Evolutionary conservation across 2,888 invertebrate species (phyloP).

Genomic region (Seira ritae): DNA sequence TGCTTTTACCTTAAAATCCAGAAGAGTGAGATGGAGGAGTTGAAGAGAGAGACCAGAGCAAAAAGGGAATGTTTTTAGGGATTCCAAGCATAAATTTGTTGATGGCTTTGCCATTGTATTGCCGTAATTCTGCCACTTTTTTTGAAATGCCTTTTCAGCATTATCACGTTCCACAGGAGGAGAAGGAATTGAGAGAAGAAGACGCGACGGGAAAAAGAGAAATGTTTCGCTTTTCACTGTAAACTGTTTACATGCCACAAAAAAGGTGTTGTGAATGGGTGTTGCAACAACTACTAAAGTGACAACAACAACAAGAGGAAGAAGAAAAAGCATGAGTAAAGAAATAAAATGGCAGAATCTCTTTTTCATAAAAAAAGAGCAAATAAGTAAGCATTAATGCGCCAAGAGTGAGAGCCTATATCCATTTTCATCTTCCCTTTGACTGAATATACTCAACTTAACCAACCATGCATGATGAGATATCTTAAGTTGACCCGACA

Average conservation of each 20-base stretch:
- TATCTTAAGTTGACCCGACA: slow-evolving; percentile 61
- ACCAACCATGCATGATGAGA: slow-evolving; percentile 59
- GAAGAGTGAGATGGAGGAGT: too few relatives aligned
- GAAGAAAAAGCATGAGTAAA: slow-evolving; percentile 45
- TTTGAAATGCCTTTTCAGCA: too few relatives aligned
- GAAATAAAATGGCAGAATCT: slow-evolving; percentile 35
- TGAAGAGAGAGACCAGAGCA: too few relatives aligned
- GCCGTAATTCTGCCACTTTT: slow-evolving; percentile 51
- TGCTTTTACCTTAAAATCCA: too few relatives aligned
- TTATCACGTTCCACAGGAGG: slow-evolving; percentile 30
- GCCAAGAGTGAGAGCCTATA: too few relatives aligned
- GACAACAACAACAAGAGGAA: slow-evolving; percentile 55
- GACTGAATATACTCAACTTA: too few relatives aligned
- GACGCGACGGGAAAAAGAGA: slow-evolving; percentile 32
- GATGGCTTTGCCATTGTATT: slow-evolving; percentile 41
- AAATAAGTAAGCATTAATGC: slow-evolving; percentile 47
- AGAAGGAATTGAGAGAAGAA: slow-evolving; percentile 12
- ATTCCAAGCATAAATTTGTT: slow-evolving; percentile 57
- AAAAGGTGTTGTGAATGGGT: slow-evolving; percentile 63
- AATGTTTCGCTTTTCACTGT: slow-evolving; percentile 57
- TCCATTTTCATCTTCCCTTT: too few relatives aligned
- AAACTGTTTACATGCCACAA: slow-evolving; percentile 64
- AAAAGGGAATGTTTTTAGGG: too few relatives aligned
- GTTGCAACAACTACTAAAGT: slow-evolving; percentile 3
- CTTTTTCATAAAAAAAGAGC: slow-evolving; percentile 28